phyloP scores from a whole-genome alignment of 2,113 vertebrate species.

The Nycticebus coucang region DNA sequence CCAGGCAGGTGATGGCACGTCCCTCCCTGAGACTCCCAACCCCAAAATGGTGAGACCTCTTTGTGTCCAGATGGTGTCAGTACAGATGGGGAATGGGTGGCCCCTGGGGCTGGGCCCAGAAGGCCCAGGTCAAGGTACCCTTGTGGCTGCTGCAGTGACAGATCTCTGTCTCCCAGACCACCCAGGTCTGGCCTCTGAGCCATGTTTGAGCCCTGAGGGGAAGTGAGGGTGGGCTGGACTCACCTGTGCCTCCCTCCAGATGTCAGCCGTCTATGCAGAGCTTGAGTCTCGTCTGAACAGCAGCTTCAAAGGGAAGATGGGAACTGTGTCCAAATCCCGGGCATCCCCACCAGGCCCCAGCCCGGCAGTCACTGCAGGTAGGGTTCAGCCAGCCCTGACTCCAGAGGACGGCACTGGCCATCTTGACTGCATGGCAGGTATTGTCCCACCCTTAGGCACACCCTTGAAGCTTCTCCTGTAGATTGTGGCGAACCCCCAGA shows the following conservation, averaged over 20 bases:
- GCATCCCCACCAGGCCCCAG: constrained; percentile 88
- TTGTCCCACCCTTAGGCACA: neutral
- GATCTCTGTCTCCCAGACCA: neutral
- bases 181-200: neutral
- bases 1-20: constrained; percentile 97
- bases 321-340: constrained; percentile 80
- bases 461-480: neutral
- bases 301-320: constrained; percentile 90
- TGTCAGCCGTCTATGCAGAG: constrained; percentile 96
- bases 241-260: constrained; percentile 82
- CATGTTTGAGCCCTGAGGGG: fast-evolving
- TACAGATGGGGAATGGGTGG: neutral
- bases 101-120: fast-evolving
- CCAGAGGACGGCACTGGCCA: fast-evolving
- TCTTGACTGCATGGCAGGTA: fast-evolving
- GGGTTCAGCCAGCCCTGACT: constrained; percentile 59
- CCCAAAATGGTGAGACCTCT: constrained; percentile 93
- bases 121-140: neutral
- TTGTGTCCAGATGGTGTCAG: neutral
- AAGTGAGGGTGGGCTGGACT: neutral
- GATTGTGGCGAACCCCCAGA: neutral
- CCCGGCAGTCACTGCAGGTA: constrained; percentile 85
- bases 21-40: constrained; percentile 97
- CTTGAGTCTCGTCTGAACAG: constrained; percentile 90
- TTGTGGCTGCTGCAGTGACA: neutral